phyloP scores from a whole-genome alignment of 2,888 invertebrate genomes.

The Lepetodrilus schrolli region DNA sequence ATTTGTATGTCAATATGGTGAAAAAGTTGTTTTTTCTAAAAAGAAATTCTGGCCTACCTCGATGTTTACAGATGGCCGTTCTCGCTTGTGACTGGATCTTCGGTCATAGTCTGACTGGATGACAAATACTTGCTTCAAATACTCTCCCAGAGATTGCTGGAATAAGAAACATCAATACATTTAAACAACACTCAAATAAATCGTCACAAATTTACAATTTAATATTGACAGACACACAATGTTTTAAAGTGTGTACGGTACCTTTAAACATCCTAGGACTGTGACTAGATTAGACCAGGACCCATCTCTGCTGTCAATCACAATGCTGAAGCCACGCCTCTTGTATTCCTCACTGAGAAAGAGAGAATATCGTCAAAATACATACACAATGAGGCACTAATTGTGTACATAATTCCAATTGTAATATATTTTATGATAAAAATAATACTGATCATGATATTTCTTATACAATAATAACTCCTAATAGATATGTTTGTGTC shows the following conservation, averaged over 20 bases:
- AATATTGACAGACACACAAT: not conserved
- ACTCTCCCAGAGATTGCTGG: constrained; percentile 66
- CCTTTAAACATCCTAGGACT: constrained; percentile 68
- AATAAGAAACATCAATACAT: constrained; percentile 30
- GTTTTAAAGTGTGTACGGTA: constrained; percentile 41
- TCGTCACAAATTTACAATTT: not conserved
- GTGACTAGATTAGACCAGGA: constrained; percentile 74
- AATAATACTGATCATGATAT: too few species aligned
- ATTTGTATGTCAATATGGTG: not conserved
- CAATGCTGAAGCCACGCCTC: constrained; percentile 92
- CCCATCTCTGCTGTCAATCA: constrained; percentile 95
- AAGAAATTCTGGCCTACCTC: constrained; percentile 54
- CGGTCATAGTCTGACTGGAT: constrained; percentile 86
- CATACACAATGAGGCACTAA: too few species aligned
- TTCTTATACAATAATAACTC: too few species aligned
- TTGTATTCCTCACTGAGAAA: constrained; percentile 86
- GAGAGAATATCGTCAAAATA: too few species aligned
- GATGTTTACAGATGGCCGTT: constrained; percentile 43
- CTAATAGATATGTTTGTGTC: too few species aligned
- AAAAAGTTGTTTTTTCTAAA: not conserved
- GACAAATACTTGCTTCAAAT: constrained; percentile 77
- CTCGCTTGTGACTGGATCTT: constrained; percentile 74
- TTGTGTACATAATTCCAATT: too few species aligned
- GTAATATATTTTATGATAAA: too few species aligned
- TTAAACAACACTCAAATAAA: not conserved